Conservation (phyloP, 1,140 invertebrate genomes). For the Proales similis region DNA sequence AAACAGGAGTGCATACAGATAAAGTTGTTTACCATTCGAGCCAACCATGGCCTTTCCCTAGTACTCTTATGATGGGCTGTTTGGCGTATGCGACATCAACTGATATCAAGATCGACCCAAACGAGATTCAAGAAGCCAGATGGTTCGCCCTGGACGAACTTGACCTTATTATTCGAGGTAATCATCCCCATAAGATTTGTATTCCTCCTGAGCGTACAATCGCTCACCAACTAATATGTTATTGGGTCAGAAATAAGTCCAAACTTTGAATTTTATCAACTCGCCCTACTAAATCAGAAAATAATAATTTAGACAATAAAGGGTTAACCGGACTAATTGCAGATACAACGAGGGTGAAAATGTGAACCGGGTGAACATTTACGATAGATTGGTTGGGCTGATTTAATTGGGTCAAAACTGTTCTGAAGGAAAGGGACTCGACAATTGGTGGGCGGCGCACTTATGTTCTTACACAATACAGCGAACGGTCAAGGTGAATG, state of each 20-base stretch:
- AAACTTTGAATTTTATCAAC: slow-evolving; percentile 25
- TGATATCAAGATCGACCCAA: slow-evolving; percentile 51
- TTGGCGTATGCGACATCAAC: slow-evolving; percentile 50
- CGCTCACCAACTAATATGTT: slow-evolving; percentile 56
- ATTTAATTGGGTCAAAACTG: too few species aligned
- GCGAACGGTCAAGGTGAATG: too few species aligned
- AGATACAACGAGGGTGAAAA: too few species aligned
- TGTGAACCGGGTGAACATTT: too few species aligned
- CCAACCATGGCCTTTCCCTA: slow-evolving; percentile 60
- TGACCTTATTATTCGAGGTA: slow-evolving; percentile 44
- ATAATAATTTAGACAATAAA: too few species aligned
- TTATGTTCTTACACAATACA: too few species aligned
- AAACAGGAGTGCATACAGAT: slow-evolving; percentile 56
- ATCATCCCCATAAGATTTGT: slow-evolving; percentile 49
- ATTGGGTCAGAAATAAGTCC: slow-evolving; percentile 46
- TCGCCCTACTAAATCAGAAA: too few species aligned
- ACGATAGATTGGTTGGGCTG: too few species aligned
- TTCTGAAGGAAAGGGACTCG: too few species aligned
- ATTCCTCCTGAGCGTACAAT: slow-evolving; percentile 57
- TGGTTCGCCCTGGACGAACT: slow-evolving; percentile 58
- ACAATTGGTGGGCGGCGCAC: too few species aligned
- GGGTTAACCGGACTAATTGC: too few species aligned
- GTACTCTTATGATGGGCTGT: slow-evolving; percentile 58
- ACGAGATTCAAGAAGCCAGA: slow-evolving; percentile 57
- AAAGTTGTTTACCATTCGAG: slow-evolving; percentile 56